A percentile compares a stretch with the other conserved stretches of the same genome.
Conservation (phyloP, 2,888 invertebrate species). For the Sepioteuthis lessoniana region DNA sequence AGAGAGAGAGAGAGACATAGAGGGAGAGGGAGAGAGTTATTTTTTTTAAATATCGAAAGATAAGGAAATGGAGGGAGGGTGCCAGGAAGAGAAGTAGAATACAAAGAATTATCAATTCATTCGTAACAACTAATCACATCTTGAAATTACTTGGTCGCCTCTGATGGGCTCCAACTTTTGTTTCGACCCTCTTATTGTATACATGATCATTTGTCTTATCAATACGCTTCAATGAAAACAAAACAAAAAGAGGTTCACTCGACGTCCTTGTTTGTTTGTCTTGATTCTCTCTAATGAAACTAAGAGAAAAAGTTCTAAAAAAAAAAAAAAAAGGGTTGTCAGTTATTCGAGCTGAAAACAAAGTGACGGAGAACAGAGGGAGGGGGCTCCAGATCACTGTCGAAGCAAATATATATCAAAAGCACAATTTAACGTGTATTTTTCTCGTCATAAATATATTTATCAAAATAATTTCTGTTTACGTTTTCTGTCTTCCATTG, state of each 20-base stretch:
- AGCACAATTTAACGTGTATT: background rate
- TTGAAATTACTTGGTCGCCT: background rate
- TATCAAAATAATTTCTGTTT: background rate
- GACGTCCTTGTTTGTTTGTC: background rate
- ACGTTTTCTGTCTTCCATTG: background rate
- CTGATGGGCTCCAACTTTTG: background rate
- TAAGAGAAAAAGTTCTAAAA: background rate
- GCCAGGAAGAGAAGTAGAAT: background rate
- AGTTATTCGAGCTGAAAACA: background rate
- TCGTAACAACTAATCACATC: background rate
- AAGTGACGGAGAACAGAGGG: background rate
- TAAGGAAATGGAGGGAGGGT: background rate
- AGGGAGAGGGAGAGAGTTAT: no score
- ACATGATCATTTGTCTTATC: background rate
- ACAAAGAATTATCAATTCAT: background rate
- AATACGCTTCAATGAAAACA: background rate
- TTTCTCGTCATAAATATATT: background rate
- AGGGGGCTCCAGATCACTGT: background rate
- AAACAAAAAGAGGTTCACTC: background rate
- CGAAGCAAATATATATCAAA: background rate
- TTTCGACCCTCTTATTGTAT: background rate
- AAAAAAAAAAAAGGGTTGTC: background rate
- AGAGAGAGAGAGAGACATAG: no score
- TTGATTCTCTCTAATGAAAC: background rate
- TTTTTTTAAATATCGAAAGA: no score